A percentile compares a stretch with the other conserved stretches of the same genome.
These are phyloP conservation scores for Pterocles burchelli DNA, from an alignment of 2,113 vertebrate species.

Conservation along the genomic window DNA sequence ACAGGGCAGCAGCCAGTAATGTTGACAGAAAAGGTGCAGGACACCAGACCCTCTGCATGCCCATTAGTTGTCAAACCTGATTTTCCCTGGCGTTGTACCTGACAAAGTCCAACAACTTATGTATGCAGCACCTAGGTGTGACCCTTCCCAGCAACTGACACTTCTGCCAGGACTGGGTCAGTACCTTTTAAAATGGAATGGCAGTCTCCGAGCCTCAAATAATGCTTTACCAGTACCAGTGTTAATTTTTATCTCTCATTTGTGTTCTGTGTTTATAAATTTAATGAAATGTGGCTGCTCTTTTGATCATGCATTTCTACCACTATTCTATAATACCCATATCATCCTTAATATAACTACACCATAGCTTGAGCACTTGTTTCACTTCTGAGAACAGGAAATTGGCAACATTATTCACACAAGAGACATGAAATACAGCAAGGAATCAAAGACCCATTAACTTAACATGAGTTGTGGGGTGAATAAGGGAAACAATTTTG, in stretches of 20 bases:
- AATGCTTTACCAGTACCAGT: neutral
- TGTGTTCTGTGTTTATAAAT: neutral
- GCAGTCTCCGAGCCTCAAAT: neutral
- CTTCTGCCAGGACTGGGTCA: neutral
- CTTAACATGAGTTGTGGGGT: constrained; percentile 2
- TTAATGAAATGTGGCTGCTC: neutral
- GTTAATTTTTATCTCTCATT: neutral
- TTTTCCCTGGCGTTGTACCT: neutral
- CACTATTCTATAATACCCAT: neutral
- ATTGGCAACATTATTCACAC: constrained; percentile 20
- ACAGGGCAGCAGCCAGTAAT: neutral
- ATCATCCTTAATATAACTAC: neutral
- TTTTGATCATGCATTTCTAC: neutral
- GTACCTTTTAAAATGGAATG: neutral
- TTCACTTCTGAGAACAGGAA: constrained; percentile 29
- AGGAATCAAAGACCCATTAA: constrained; percentile 60
- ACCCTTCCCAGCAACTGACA: neutral
- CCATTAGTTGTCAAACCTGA: neutral
- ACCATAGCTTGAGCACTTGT: neutral
- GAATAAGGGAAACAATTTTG: constrained; percentile 53
- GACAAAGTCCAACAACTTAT: neutral
- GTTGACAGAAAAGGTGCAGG: neutral
- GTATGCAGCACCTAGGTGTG: rapidly evolving
- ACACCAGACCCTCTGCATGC: neutral
- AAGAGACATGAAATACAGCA: constrained; percentile 17